phyloP scores from a whole-genome alignment of 2,797 vertebrate species.

The Poecilia gillii region DNA sequence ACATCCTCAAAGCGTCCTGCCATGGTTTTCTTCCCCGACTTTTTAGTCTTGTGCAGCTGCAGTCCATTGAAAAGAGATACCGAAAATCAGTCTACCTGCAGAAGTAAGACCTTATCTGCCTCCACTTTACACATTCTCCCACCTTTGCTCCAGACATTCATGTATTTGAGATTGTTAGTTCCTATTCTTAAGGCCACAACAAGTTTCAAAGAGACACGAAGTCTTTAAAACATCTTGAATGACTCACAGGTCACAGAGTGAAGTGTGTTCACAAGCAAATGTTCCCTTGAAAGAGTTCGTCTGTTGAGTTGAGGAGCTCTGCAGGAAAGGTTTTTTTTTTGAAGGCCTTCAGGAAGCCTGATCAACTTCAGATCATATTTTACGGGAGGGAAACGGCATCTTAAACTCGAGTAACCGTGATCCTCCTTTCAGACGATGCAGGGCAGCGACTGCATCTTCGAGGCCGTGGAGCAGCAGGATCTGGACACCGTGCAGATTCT shows the following conservation, averaged over 20 bases:
- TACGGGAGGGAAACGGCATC: neutral
- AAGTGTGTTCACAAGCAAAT: neutral
- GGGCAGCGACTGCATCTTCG: slow-evolving; percentile 91
- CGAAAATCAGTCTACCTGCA: neutral
- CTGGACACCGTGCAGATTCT: slow-evolving; percentile 92
- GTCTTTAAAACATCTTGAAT: neutral
- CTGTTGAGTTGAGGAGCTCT: neutral
- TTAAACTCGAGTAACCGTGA: neutral
- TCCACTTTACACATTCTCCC: neutral
- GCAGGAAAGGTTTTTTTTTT: neutral
- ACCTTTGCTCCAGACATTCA: neutral
- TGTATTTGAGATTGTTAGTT: neutral
- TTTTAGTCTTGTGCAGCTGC: neutral
- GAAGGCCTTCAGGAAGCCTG: neutral
- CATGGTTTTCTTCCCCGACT: neutral
- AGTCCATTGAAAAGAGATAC: neutral
- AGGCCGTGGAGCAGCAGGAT: slow-evolving; percentile 97
- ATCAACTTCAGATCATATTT: neutral
- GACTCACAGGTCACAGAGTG: neutral
- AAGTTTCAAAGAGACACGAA: neutral
- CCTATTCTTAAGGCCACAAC: neutral
- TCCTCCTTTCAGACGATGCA: slow-evolving; percentile 85
- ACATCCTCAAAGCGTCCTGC: neutral
- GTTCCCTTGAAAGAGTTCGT: neutral
- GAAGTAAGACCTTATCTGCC: neutral